Percentiles rank a stretch among this genome's conserved stretches.
These are phyloP conservation scores for Tachuris rubrigastra DNA, from an alignment of 2,113 vertebrate species.

Conservation along the genomic window DNA sequence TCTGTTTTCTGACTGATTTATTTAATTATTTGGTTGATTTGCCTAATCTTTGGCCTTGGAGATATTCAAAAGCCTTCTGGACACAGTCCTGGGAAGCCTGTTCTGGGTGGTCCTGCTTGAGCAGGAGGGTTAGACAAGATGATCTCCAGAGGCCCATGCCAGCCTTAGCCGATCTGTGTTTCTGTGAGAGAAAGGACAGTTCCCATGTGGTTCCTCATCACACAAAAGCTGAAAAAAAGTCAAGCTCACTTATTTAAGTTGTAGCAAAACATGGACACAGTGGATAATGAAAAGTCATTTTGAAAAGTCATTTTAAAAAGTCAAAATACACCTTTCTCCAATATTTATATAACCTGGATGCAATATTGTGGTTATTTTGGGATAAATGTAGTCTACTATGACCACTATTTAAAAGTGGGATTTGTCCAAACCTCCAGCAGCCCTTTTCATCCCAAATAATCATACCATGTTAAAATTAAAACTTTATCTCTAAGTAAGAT, in stretches of 20 bases:
- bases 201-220: not conserved
- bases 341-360: not conserved
- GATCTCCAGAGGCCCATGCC: not conserved
- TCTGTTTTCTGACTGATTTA: not conserved
- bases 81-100: not conserved
- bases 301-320: not conserved
- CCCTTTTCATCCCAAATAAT: not conserved
- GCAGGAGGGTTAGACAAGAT: not conserved
- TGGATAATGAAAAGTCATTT: not conserved
- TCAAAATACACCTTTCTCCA: not conserved
- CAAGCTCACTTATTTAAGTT: not conserved
- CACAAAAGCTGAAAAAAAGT: not conserved
- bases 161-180: not conserved
- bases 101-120: not conserved
- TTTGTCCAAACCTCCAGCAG: not conserved
- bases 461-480: not conserved
- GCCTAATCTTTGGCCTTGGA: not conserved
- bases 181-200: not conserved
- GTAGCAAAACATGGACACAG: not conserved
- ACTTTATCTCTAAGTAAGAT: not conserved
- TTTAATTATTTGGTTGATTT: not conserved
- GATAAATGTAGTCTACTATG: not conserved
- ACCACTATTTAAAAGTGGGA: not conserved
- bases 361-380: not conserved
- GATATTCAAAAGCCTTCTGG: not conserved